Base-by-base conservation (phyloP, 2,113 vertebrate genomes). In the Axis porcinus region DNA sequence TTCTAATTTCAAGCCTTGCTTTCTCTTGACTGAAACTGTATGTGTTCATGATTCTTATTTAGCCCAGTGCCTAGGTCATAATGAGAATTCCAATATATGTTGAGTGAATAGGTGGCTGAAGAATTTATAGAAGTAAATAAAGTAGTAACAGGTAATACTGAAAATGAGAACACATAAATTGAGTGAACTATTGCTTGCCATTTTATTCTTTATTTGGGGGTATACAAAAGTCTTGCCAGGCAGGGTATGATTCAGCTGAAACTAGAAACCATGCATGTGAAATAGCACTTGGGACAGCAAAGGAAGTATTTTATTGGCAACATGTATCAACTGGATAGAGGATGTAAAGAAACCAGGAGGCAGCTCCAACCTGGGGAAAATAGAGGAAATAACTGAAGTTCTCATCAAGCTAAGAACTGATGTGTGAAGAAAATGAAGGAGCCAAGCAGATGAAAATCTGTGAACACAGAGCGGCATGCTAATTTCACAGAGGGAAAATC, bases 361-460 rank as follows among this genome's bases (percentile, higher is more conserved):
- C 33, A 25, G 13, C 43, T 95, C 19, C 10, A 70, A 19, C 30
- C 5, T 43, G 60, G 45, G 55, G 50, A 60, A 64, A 67, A 54
- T 2, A 17, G 45, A 94, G 23, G 23, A 2, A 40, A n/a, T 2
- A 19, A 36, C 40, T 30, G 45, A 43, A 28, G 17, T 50, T 87
- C 30, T 83, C 60, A 67, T 52, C 2, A 9, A 27, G 30, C 14
- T 36, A 60, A 85, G 23, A 36, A 27, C 23, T 27, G 40, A 17
- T 6, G 2, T 30, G 7, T 64, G 10, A 6, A 30, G 21, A 15
- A 27, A 47, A 7, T 7, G 13, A 88, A 85, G 52, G 17, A 30
- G 12, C 14, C 0, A 3, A 90, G 70, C 30, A 3, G 36, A 10
- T 19, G 6, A 4, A 62, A 28, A 33, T 30, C 2, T 28, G 2